Evolutionary conservation across 2,113 vertebrate genomes (phyloP).

Genomic region (Rhynchomys soricoides): DNA sequence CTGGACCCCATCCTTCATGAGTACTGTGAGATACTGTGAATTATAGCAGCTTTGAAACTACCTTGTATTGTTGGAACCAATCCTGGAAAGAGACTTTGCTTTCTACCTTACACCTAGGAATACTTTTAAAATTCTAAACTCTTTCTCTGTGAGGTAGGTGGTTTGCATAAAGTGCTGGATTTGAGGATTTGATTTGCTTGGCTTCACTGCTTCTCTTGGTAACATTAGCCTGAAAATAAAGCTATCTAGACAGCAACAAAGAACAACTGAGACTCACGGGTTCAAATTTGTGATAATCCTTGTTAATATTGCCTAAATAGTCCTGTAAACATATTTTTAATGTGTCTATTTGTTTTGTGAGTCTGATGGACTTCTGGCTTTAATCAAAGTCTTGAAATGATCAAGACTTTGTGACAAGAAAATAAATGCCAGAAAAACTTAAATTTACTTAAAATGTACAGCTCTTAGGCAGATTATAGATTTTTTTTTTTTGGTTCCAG

Average conservation of each 20-base stretch:
- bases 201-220: background rate
- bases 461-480: slow-evolving; percentile 17
- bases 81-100: background rate
- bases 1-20: background rate
- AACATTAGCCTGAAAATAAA: background rate
- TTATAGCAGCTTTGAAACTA: background rate
- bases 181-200: background rate
- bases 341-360: slow-evolving; percentile 29
- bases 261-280: background rate
- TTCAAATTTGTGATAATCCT: slow-evolving; percentile 40
- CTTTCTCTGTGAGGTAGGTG: background rate
- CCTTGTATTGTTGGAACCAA: background rate
- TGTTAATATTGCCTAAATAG: background rate
- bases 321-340: background rate
- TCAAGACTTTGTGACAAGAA: slow-evolving; percentile 6
- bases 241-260: background rate
- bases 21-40: background rate
- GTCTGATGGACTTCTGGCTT: slow-evolving; percentile 36
- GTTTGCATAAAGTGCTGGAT: background rate
- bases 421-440: slow-evolving; percentile 59
- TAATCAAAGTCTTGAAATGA: slow-evolving; percentile 36
- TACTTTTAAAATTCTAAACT: slow-evolving; percentile 1
- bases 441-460: slow-evolving; percentile 35
- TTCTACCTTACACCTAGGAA: background rate
- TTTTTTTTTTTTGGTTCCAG: slow-evolving; percentile 22